Percentiles rank a stretch among this genome's conserved stretches.
Evolutionary conservation across 37 sponge, comb jelly and placozoan species (phyloP).

Genomic region (Amphimedon queenslandica): DNA sequence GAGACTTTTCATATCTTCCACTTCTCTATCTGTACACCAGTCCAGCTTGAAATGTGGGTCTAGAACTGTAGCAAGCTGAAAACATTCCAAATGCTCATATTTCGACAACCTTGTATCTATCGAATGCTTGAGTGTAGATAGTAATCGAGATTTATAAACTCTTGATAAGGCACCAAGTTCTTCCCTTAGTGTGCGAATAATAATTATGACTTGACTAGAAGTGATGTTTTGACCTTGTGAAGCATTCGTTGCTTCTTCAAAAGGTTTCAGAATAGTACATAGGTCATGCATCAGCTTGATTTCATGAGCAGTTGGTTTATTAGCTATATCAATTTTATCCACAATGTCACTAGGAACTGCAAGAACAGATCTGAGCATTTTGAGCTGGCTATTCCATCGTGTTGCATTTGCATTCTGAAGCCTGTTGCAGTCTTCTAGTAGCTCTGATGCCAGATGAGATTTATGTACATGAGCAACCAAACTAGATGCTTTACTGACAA

Average conservation of each 20-base stretch:
- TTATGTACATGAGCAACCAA: slow-evolving; percentile 12
- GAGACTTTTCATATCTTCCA: neutral
- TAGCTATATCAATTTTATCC: neutral
- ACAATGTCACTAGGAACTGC: slow-evolving; percentile 3
- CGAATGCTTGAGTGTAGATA: neutral
- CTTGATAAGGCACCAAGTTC: neutral
- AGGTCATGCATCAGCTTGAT: neutral
- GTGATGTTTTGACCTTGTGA: slow-evolving; percentile 5
- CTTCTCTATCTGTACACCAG: neutral
- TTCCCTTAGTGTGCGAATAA: neutral
- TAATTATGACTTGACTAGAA: slow-evolving; percentile 1
- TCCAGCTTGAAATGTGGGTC: neutral
- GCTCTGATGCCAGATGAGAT: slow-evolving; percentile 11
- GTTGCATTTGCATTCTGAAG: slow-evolving; percentile 3
- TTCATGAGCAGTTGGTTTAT: neutral
- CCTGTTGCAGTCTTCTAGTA: slow-evolving; percentile 11
- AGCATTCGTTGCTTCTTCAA: slow-evolving; percentile 10
- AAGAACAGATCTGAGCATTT: slow-evolving; percentile 12
- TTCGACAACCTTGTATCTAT: neutral
- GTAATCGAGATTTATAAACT: neutral
- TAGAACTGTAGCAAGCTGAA: neutral
- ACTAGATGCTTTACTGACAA: neutral
- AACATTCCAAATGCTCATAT: neutral
- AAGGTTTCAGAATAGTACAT: neutral
- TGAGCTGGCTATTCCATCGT: slow-evolving; percentile 18